phyloP scores from a whole-genome alignment of 2,888 invertebrate genomes.

The Plemyria rubiginata region DNA sequence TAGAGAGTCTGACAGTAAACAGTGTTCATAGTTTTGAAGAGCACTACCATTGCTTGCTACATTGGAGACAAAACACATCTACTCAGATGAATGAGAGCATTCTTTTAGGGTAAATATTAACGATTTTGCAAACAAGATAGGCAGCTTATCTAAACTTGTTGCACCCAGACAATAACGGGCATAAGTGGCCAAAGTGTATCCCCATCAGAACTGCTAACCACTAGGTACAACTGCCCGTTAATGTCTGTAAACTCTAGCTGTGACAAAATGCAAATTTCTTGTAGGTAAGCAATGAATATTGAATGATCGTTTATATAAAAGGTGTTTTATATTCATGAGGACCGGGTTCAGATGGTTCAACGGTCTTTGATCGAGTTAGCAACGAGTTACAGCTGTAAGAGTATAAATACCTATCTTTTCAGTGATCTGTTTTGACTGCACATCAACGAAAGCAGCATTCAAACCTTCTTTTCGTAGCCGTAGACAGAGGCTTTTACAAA shows the following conservation, averaged over 20 bases:
- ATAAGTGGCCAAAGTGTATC: too few relatives aligned
- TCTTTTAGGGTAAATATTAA: background rate
- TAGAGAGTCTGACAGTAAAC: too few relatives aligned
- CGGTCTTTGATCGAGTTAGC: slow-evolving; percentile 55
- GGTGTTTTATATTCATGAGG: slow-evolving; percentile 63
- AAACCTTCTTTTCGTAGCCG: too few relatives aligned
- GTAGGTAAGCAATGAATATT: slow-evolving; percentile 64
- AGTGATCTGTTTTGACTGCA: background rate
- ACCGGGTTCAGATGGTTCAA: slow-evolving; percentile 58
- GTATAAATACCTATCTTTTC: background rate
- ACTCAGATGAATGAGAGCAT: too few relatives aligned
- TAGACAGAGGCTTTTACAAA: too few relatives aligned
- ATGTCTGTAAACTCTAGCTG: slow-evolving; percentile 8
- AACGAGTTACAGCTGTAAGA: slow-evolving; percentile 10
- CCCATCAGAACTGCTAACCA: too few relatives aligned
- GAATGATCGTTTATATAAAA: slow-evolving; percentile 55
- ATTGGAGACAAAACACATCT: too few relatives aligned
- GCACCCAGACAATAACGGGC: too few relatives aligned
- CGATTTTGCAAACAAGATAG: background rate
- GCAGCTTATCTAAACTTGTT: too few relatives aligned
- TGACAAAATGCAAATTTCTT: slow-evolving; percentile 55
- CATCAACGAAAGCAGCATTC: background rate
- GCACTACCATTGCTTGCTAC: too few relatives aligned
- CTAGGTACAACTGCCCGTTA: slow-evolving; percentile 26
- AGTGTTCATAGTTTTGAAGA: too few relatives aligned